These are phyloP conservation scores for Grammomys dolichurus DNA, from an alignment of 2,113 vertebrate species.

Conservation along the genomic window DNA sequence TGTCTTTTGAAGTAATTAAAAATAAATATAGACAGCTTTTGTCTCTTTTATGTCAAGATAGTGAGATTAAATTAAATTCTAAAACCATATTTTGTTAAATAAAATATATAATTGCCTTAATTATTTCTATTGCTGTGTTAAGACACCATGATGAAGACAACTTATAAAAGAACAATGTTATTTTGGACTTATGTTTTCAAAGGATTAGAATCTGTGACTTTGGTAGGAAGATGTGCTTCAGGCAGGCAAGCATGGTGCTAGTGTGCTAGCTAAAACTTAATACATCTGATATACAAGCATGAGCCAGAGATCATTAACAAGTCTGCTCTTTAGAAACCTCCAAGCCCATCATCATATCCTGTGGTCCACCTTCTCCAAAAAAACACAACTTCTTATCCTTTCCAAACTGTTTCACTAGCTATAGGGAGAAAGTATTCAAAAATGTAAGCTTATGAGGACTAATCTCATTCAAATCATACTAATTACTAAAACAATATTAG, in stretches of 20 bases:
- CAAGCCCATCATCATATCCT: too few relatives aligned
- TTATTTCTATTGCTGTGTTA: not conserved
- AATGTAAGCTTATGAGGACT: fast-evolving
- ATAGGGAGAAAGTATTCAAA: not conserved
- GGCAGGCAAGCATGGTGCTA: not conserved
- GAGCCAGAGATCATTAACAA: not conserved
- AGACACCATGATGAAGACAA: not conserved
- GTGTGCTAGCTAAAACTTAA: not conserved
- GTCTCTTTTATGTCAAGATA: not conserved
- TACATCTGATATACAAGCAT: too few relatives aligned
- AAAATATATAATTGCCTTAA: not conserved
- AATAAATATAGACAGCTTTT: not conserved
- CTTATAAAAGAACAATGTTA: not conserved
- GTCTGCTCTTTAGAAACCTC: not conserved
- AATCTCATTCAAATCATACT: not conserved
- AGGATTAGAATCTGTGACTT: not conserved
- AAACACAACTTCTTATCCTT: not conserved
- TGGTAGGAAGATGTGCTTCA: too few relatives aligned
- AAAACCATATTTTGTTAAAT: not conserved
- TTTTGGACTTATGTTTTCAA: not conserved
- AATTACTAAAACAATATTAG: not conserved
- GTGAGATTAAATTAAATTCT: conserved; percentile 1
- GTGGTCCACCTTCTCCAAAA: not conserved
- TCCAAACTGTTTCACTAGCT: not conserved
- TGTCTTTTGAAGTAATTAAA: not conserved